Evolutionary conservation across 1,140 invertebrate species (phyloP).

Genomic region (Drosophila elegans): DNA sequence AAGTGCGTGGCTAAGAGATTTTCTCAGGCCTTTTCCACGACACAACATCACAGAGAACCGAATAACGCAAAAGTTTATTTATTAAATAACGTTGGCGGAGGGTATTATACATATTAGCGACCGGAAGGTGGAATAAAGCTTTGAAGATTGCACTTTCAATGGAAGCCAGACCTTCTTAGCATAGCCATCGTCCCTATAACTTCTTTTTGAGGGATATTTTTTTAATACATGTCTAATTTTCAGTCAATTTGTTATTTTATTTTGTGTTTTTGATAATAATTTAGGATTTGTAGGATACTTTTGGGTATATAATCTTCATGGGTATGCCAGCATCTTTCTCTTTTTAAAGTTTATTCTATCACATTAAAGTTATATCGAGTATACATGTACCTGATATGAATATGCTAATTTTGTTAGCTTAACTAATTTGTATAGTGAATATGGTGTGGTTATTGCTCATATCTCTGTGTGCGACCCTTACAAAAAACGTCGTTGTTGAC

Average conservation of each 20-base stretch:
- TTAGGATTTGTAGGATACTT: no score
- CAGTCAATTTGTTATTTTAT: no score
- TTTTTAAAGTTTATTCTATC: no score
- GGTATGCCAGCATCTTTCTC: no score
- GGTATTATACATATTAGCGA: neutral
- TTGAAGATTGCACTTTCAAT: neutral
- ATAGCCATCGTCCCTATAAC: no score
- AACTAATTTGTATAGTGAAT: neutral
- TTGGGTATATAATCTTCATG: no score
- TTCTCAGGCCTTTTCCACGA: neutral
- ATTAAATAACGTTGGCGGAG: neutral
- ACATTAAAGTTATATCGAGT: no score
- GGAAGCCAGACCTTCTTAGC: no score
- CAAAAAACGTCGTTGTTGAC: constrained; percentile 36
- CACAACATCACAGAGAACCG: neutral
- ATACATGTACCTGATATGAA: neutral
- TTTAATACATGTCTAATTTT: no score
- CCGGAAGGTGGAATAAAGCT: neutral
- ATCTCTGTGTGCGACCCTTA: neutral
- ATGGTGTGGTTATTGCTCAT: neutral
- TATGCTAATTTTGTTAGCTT: neutral
- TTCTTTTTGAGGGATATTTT: no score
- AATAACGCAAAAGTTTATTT: neutral
- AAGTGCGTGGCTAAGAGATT: constrained; percentile 15
- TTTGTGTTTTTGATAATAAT: no score